phyloP scores from a whole-genome alignment of 2,888 invertebrate species.

The Caenorhabditis zanzibari region DNA sequence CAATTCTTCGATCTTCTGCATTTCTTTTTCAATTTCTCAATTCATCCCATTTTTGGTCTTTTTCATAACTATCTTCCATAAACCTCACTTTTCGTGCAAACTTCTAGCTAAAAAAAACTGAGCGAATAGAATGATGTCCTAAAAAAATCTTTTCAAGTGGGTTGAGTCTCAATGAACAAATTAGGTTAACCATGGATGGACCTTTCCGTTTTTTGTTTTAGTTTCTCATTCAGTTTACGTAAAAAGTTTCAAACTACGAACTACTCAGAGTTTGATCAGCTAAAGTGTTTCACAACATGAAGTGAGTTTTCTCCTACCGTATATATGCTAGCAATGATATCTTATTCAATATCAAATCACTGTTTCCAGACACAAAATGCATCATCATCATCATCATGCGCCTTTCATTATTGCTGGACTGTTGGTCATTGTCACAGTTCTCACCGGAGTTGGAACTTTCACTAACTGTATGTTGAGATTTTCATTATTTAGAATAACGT shows the following conservation, averaged over 20 bases:
- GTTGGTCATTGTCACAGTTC: constrained; percentile 41
- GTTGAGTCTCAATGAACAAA: constrained; percentile 24
- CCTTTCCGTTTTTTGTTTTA: constrained; percentile 17
- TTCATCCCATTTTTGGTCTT: neutral
- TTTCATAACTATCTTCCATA: neutral
- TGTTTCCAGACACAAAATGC: constrained; percentile 38
- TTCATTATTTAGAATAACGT: neutral
- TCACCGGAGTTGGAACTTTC: constrained; percentile 64
- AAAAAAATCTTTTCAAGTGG: constrained; percentile 34
- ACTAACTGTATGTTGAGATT: constrained; percentile 44
- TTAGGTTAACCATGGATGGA: constrained; percentile 32
- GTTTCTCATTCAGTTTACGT: constrained; percentile 3
- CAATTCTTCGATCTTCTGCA: constrained; percentile 1
- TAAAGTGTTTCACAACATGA: constrained; percentile 37
- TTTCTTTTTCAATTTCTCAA: neutral
- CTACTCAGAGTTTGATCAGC: constrained; percentile 8
- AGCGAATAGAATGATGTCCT: constrained; percentile 14
- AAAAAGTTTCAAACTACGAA: constrained; percentile 58
- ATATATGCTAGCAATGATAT: neutral
- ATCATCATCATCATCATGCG: constrained; percentile 61
- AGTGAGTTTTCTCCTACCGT: constrained; percentile 24
- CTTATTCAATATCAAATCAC: neutral
- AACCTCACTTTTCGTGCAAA: neutral
- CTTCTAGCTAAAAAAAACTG: neutral
- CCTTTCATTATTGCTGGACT: constrained; percentile 58